Conservation (phyloP, 2,888 invertebrate species). For the Nyleta sp. region DNA sequence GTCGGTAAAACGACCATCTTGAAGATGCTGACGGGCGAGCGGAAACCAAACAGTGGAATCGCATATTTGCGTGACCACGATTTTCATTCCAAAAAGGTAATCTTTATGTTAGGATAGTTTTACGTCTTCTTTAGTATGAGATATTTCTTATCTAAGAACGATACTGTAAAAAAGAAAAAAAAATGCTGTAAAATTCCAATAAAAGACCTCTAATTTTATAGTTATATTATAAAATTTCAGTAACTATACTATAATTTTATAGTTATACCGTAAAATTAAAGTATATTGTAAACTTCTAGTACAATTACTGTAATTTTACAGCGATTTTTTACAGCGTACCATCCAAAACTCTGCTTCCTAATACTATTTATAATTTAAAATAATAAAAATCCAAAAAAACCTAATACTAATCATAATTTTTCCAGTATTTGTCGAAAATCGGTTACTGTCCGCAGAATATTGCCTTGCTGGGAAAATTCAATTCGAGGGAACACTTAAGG, state of each 20-base stretch:
- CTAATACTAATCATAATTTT: slow-evolving; percentile 1
- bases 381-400: neutral
- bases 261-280: too few relatives aligned
- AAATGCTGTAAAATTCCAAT: too few relatives aligned
- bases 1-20: slow-evolving; percentile 95
- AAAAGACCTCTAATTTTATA: too few relatives aligned
- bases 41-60: slow-evolving; percentile 78
- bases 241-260: too few relatives aligned
- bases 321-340: too few relatives aligned
- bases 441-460: slow-evolving; percentile 97
- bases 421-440: slow-evolving; percentile 87
- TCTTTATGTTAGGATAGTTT: neutral
- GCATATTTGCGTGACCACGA: slow-evolving; percentile 68
- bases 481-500: slow-evolving; percentile 88
- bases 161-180: too few relatives aligned
- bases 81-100: neutral
- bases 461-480: slow-evolving; percentile 90
- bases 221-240: too few relatives aligned
- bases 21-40: slow-evolving; percentile 94
- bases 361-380: neutral
- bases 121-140: too few relatives aligned
- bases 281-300: too few relatives aligned
- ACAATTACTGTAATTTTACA: too few relatives aligned
- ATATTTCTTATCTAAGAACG: too few relatives aligned
- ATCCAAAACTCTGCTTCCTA: too few relatives aligned